phyloP scores from a whole-genome alignment of 2,113 vertebrate species.

The Saguinus midas region DNA sequence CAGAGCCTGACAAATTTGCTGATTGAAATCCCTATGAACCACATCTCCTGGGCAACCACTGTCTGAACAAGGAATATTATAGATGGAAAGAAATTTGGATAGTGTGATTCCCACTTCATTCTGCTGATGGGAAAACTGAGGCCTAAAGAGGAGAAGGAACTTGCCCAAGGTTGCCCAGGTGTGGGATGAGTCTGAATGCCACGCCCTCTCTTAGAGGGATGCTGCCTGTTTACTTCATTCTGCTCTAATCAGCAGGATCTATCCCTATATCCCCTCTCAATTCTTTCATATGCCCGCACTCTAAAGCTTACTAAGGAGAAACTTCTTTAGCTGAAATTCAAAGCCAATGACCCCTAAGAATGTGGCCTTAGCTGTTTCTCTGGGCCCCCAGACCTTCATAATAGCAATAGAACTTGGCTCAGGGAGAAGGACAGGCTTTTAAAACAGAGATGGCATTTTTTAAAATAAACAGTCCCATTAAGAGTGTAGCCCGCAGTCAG shows the following conservation, averaged over 20 bases:
- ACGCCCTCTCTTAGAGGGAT: not conserved
- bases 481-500: conserved; percentile 58
- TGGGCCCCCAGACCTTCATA: not conserved
- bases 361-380: not conserved
- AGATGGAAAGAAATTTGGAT: not conserved
- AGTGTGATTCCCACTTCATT: not conserved
- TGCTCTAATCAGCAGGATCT: not conserved
- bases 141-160: not conserved
- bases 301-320: conserved; percentile 23
- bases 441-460: conserved; percentile 35
- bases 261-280: not conserved
- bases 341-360: conserved; percentile 4
- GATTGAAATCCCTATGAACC: not conserved
- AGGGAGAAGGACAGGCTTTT: conserved; percentile 9
- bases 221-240: not conserved
- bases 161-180: not conserved
- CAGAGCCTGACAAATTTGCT: not conserved
- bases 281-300: not conserved
- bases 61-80: not conserved
- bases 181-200: not conserved
- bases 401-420: not conserved
- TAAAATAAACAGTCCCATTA: conserved; percentile 63
- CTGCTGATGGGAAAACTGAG: conserved; percentile 18
- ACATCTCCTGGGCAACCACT: not conserved
- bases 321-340: conserved; percentile 31